Conservation (phyloP, 2,113 vertebrate species). For the Cichladusa arquata region DNA sequence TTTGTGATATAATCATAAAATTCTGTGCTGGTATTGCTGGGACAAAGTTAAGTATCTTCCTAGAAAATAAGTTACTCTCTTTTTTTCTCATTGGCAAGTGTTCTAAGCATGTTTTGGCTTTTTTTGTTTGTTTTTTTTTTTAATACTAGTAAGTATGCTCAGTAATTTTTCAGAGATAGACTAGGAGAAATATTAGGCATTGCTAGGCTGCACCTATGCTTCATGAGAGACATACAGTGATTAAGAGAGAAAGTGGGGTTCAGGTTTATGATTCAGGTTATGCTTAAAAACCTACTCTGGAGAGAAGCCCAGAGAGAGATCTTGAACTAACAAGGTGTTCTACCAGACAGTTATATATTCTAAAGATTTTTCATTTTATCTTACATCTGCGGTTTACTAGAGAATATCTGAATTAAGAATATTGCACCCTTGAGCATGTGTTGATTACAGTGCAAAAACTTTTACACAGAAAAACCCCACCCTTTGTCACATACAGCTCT, state of each 20-base stretch:
- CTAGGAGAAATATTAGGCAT: not conserved
- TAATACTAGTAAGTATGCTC: not conserved
- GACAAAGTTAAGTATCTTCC: not conserved
- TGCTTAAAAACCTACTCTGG: not conserved
- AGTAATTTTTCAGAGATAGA: not conserved
- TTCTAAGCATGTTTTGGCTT: not conserved
- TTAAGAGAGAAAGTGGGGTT: not conserved
- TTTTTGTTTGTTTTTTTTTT: not conserved
- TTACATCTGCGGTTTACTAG: not conserved
- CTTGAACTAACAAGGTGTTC: not conserved
- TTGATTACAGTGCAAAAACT: accelerated
- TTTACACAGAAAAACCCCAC: not conserved
- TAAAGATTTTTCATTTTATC: not conserved
- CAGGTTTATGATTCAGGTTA: not conserved
- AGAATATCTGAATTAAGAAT: not conserved
- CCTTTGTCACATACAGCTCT: not conserved
- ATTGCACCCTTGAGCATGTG: not conserved
- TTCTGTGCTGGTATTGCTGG: not conserved
- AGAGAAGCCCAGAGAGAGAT: not conserved
- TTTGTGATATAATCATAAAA: not conserved
- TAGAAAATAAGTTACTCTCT: not conserved
- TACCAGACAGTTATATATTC: not conserved
- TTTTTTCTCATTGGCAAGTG: not conserved
- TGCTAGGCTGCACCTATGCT: not conserved
- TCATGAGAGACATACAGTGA: not conserved